Evolutionary conservation across 2,797 vertebrate species (phyloP).

Genomic region (Paramormyrops hopkinsi): DNA sequence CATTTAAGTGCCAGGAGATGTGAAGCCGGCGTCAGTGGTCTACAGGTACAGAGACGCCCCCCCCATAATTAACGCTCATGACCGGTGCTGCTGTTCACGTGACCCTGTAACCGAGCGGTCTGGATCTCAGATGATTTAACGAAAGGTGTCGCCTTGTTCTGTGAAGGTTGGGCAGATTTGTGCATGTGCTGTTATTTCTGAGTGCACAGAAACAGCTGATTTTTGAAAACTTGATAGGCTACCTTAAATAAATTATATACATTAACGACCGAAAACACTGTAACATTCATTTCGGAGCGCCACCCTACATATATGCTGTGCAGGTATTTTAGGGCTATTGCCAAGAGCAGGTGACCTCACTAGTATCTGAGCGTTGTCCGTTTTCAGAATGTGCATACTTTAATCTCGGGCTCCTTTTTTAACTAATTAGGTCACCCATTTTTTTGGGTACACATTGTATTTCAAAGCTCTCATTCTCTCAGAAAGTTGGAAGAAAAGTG

Average conservation of each 20-base stretch:
- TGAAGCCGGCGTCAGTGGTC: not conserved
- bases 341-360: not conserved
- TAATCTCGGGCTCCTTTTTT: not conserved
- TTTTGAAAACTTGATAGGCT: not conserved
- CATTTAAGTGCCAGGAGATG: not conserved
- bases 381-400: not conserved
- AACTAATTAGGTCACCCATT: conserved; percentile 9
- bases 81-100: not conserved
- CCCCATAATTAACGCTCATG: not conserved
- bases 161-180: not conserved
- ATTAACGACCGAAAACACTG: not conserved
- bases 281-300: not conserved
- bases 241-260: not conserved
- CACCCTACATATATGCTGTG: not conserved
- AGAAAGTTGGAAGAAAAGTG: not conserved
- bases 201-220: not conserved
- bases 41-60: not conserved
- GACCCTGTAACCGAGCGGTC: not conserved
- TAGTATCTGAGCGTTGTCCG: not conserved
- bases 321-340: not conserved
- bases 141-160: not conserved
- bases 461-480: not conserved
- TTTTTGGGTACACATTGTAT: not conserved
- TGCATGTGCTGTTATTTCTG: not conserved
- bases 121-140: not conserved